Evolutionary conservation across 2,797 vertebrate genomes (phyloP).

Genomic region (Chelidonichthys spinosus): DNA sequence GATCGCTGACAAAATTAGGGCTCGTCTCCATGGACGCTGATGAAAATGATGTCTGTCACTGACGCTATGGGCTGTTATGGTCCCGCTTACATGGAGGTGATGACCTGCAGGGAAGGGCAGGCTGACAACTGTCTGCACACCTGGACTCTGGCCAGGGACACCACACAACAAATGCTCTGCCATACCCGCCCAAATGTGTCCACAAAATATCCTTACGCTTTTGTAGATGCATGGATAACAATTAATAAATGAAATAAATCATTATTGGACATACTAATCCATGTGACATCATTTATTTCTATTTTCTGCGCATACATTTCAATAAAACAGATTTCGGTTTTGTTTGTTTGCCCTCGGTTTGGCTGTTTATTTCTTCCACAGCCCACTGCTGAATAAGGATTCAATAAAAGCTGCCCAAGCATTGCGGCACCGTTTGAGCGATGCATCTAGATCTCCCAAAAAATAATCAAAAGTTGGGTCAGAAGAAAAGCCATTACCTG

Average conservation of each 20-base stretch:
- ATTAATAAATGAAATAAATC: too few species aligned
- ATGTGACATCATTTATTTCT: too few species aligned
- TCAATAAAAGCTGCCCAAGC: not conserved
- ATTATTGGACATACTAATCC: too few species aligned
- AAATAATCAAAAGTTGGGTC: not conserved
- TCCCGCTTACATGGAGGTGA: constrained; percentile 47
- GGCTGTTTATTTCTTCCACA: not conserved
- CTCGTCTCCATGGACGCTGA: constrained; percentile 55
- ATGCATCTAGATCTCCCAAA: constrained; percentile 14
- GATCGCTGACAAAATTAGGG: constrained; percentile 40
- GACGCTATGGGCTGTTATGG: constrained; percentile 46
- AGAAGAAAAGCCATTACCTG: constrained; percentile 17
- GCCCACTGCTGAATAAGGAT: not conserved
- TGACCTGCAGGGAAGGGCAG: constrained; percentile 47
- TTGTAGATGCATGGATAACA: not conserved
- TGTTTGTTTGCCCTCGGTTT: not conserved
- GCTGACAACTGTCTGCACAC: constrained; percentile 28
- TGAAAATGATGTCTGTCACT: constrained; percentile 62
- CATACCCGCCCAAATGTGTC: not conserved
- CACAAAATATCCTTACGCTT: not conserved
- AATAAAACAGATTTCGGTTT: not conserved
- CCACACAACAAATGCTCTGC: not conserved
- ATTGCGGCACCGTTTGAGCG: not conserved
- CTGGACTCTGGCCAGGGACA: constrained; percentile 32
- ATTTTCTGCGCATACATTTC: not conserved